Percentiles rank a stretch among this genome's conserved stretches.
These are phyloP conservation scores for Casuarius casuarius DNA, from an alignment of 2,113 vertebrate genomes.

Conservation along the genomic window DNA sequence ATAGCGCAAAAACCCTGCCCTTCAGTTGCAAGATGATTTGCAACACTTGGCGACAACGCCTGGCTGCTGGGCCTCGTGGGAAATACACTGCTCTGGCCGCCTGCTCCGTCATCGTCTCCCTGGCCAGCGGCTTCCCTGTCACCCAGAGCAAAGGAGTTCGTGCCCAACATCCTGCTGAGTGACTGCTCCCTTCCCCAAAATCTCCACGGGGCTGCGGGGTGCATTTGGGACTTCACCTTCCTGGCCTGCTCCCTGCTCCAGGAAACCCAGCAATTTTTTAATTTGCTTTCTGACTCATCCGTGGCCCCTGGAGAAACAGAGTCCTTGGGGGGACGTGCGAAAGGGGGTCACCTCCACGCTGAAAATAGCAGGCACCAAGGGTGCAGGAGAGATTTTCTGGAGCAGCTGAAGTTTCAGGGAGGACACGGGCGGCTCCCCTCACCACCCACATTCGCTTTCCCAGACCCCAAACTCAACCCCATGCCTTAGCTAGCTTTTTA, in stretches of 20 bases:
- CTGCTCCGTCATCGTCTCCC: neutral
- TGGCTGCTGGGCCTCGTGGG: neutral
- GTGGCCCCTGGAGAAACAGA: rapidly evolving
- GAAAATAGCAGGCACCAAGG: conserved; percentile 62
- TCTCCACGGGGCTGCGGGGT: rapidly evolving
- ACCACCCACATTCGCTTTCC: neutral
- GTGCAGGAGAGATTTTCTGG: conserved; percentile 41
- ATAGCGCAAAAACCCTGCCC: neutral
- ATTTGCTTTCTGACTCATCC: conserved; percentile 21
- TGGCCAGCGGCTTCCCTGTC: neutral
- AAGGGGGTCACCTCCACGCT: conserved; percentile 54
- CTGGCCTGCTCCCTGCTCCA: neutral
- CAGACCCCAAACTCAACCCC: neutral
- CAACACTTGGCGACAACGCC: too few species aligned
- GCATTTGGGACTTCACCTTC: neutral
- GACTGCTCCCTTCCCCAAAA: neutral
- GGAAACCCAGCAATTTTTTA: neutral
- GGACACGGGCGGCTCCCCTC: neutral
- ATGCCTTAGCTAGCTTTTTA: neutral
- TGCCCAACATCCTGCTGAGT: rapidly evolving
- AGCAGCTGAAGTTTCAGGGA: neutral
- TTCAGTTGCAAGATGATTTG: neutral
- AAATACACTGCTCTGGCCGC: too few species aligned
- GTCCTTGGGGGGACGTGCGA: neutral
- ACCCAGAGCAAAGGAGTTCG: neutral